Evolutionary conservation across 2,113 vertebrate genomes (phyloP), one percentile per base, ranked within the genome.

Genomic region (Bos javanicus): DNA sequence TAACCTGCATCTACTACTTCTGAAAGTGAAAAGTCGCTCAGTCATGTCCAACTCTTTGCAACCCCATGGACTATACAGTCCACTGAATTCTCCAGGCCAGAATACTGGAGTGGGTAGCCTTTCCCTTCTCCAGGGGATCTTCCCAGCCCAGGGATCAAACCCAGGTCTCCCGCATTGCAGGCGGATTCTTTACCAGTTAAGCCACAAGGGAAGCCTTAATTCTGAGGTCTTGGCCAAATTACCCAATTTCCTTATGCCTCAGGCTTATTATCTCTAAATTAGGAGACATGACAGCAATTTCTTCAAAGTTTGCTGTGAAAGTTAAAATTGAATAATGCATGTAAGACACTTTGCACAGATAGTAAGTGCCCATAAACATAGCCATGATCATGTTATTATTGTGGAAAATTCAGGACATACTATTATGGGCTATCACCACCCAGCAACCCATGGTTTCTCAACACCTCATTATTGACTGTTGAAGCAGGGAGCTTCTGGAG

Each of bases 121-220:
- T 71, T 71, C 67, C n/a, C n/a, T 71, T 71, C 19, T 71, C 19
- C n/a, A 11, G n/a, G 15, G n/a, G 4, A 36, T 71, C n/a, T 71
- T 71, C 67, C n/a, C 19, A 71, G 5, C 9, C 67, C 19, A 71
- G 19, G 67, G n/a, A 12, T n/a, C 67, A 36, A 67, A 71, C n/a
- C 67, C 67, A 23, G n/a, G 67, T 71, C 67, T 71, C 10, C 2
- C 4, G 0, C 67, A 71, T 23, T 71, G n/a, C n/a, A 23, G n/a
- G 67, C 0, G 0, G 67, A 71, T 71, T 71, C n/a, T 39, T 71
- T 71, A 71, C 67, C 67, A 36, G 67, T 2, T 23, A 36, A 71
- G n/a, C n/a, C 64, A 23, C 67, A 71, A 71, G 19, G n/a, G 10
- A 36, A 71, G 67, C 67, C n/a, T 33, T 33, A 3, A 2, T 30